phyloP scores from a whole-genome alignment of 2,888 invertebrate genomes.

The Eristalinus sepulchralis region DNA sequence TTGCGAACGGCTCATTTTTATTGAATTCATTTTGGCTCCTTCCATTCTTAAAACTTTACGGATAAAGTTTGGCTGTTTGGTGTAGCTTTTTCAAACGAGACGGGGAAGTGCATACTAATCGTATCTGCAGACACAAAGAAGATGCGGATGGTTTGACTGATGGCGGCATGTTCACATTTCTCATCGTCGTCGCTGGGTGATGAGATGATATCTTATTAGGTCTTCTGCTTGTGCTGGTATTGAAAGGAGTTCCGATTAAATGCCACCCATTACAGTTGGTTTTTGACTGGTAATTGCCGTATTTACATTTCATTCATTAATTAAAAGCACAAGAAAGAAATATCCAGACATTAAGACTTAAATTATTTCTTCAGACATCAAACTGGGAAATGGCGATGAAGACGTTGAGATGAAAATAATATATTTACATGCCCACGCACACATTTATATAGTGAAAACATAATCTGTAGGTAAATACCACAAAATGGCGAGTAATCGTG shows the following conservation, averaged over 20 bases:
- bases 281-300: constrained; percentile 39
- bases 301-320: constrained; percentile 9
- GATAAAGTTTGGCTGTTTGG: neutral
- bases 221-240: constrained; percentile 17
- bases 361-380: neutral
- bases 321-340: neutral
- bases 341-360: neutral
- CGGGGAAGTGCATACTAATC: constrained; percentile 15
- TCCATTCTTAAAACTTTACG: neutral
- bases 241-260: constrained; percentile 40
- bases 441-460: neutral
- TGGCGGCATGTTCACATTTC: constrained; percentile 29
- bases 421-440: neutral
- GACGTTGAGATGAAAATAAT: too few species aligned
- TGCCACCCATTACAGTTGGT: constrained; percentile 55
- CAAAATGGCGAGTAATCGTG: too few species aligned
- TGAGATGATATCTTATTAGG: constrained; percentile 51
- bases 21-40: constrained; percentile 2
- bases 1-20: neutral
- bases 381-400: neutral
- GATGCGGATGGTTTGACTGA: neutral
- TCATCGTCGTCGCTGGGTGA: constrained; percentile 3
- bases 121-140: constrained; percentile 22
- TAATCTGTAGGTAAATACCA: too few species aligned
- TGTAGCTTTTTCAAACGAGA: constrained; percentile 1